Evolutionary conservation across 2,113 vertebrate genomes (phyloP), one percentile per base, ranked within the genome.

Genomic region (Neofelis nebulosa): DNA sequence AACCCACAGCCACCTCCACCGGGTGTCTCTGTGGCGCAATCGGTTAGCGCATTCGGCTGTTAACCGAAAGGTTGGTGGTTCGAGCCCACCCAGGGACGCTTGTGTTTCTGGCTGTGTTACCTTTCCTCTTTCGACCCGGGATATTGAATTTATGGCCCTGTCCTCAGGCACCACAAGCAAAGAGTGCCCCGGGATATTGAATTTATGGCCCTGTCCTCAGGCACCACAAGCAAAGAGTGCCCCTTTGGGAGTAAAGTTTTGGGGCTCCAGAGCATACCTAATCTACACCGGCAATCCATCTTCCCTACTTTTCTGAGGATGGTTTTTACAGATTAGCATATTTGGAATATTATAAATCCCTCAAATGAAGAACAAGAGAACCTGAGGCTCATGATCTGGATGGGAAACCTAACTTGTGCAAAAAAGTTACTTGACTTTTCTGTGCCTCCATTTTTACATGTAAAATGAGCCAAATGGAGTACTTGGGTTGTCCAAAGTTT

Each of bases 1-100:
- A 27, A 13, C 25, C 6, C 3, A 8, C 3, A 15, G 1, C 5
- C 0, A 0, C 0, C 0, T 4, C 27, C 3, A 2, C 3, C 0
- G 0, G 3, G 6, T 19, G 79, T 57, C 52, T 83, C 36, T 41
- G 55, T 63, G 57, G 79, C 8, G 2, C 79, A 57, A 27, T 82
- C 23, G 33, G 78, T 36, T 57, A 36, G 21, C 2, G 6, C 25
- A 3, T 45, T 76, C 3, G 38, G 38, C 38, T 76, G 5, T 41
- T 41, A 76, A 29, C 38, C 0, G 19, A 27, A 45, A 45, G 38
- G 25, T 76, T 76, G 73, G 38, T 76, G 73, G 73, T 76, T 29
- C 13, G 1, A 82, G 23, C 19, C 19, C 13, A 50, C 29, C 16
- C 76, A 33, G 29, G 29, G 76, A 79, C 1, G 29, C 9, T 21